phyloP scores from a whole-genome alignment of 2,797 vertebrate genomes.

The Peromyscus attwateri region DNA sequence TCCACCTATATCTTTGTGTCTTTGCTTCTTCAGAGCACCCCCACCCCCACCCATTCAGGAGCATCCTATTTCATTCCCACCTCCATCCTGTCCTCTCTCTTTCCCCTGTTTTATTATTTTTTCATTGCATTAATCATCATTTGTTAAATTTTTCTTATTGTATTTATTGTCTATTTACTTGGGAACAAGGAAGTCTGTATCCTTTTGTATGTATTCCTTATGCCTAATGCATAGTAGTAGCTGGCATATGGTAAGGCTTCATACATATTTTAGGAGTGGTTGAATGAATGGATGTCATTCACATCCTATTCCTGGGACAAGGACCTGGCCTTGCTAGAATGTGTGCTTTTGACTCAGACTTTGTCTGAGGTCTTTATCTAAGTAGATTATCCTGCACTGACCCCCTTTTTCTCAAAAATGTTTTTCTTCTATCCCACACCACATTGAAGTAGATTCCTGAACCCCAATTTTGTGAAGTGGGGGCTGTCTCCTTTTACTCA shows the following conservation, averaged over 20 bases:
- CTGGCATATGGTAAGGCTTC: not conserved
- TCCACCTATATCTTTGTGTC: not conserved
- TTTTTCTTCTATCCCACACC: rapidly evolving
- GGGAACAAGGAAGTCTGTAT: not conserved
- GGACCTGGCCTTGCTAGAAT: not conserved
- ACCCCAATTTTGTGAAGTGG: not conserved
- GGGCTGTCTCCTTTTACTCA: not conserved
- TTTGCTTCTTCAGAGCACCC: not conserved
- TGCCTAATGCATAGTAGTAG: not conserved
- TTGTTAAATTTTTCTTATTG: not conserved
- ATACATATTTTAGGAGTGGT: not conserved
- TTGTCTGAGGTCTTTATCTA: not conserved
- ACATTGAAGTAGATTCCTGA: not conserved
- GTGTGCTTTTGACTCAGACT: not conserved
- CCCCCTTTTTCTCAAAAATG: too few species aligned
- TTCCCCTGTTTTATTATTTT: not conserved
- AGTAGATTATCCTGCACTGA: not conserved
- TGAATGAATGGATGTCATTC: not conserved
- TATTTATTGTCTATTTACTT: not conserved
- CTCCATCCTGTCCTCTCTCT: not conserved
- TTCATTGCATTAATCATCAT: not conserved
- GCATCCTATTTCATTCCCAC: not conserved
- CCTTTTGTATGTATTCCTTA: not conserved
- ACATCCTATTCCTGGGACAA: not conserved
- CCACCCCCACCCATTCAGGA: too few species aligned